phyloP scores from a whole-genome alignment of 92 coral and sea anemone species.

The Chrysogorgia sp. region DNA sequence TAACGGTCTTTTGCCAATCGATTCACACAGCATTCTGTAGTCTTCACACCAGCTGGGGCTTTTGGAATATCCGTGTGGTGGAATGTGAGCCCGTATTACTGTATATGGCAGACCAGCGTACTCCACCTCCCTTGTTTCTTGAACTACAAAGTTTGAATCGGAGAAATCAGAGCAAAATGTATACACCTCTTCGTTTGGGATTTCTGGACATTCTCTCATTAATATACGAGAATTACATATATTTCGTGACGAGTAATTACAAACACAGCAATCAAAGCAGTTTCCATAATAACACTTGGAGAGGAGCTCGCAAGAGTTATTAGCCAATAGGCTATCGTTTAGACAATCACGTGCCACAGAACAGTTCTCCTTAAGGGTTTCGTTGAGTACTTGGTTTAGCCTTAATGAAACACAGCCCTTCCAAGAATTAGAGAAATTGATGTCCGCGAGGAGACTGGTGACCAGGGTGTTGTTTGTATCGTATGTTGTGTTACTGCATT shows the following conservation, averaged over 20 bases:
- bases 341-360: conserved; percentile 8
- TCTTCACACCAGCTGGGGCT: conserved; percentile 60
- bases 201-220: background rate
- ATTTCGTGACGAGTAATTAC: background rate
- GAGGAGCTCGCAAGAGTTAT: conserved; percentile 2
- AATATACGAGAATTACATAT: background rate
- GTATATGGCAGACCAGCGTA: conserved; percentile 52
- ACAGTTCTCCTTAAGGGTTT: background rate
- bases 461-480: conserved; percentile 4
- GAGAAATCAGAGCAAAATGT: conserved; percentile 53
- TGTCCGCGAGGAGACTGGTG: background rate
- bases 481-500: background rate
- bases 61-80: conserved; percentile 37
- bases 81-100: conserved; percentile 53
- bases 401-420: background rate
- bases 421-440: background rate
- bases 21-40: conserved; percentile 53
- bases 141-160: conserved; percentile 46
- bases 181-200: conserved; percentile 35
- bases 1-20: conserved; percentile 55
- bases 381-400: background rate
- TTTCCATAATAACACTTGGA: conserved; percentile 2
- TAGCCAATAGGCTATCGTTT: conserved; percentile 11
- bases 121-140: conserved; percentile 37
- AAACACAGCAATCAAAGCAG: conserved; percentile 8